A percentile compares a stretch with the other conserved stretches of the same genome.
Evolutionary conservation across 2,888 invertebrate species (phyloP).

Genomic region (Hermodice carunculata): DNA sequence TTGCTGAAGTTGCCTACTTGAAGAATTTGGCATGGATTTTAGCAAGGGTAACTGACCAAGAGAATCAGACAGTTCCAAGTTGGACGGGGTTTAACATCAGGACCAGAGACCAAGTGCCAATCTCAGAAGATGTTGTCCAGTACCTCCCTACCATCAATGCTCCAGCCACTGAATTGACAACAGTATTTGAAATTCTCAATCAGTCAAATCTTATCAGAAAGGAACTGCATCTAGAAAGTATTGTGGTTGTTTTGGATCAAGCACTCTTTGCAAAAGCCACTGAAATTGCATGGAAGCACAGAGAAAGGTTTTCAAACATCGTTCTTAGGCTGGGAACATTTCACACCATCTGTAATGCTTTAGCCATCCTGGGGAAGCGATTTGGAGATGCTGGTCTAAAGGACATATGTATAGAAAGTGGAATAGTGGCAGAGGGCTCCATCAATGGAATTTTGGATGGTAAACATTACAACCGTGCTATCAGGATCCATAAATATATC

Average conservation of each 20-base stretch:
- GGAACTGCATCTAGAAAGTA: conserved; percentile 16
- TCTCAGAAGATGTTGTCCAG: conserved; percentile 22
- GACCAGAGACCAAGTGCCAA: conserved; percentile 8
- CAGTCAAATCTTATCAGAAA: conserved; percentile 28
- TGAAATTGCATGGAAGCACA: conserved; percentile 32
- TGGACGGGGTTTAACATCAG: conserved; percentile 40
- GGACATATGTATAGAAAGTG: conserved; percentile 35
- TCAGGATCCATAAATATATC: conserved; percentile 30
- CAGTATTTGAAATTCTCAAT: conserved; percentile 33
- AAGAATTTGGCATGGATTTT: conserved; percentile 27
- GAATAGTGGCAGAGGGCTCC: conserved; percentile 38
- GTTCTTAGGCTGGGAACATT: conserved; percentile 34
- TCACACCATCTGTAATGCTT: conserved; percentile 24
- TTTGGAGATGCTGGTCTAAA: conserved; percentile 37
- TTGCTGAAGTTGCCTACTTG: conserved; percentile 3
- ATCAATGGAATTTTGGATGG: conserved; percentile 27
- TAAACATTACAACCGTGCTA: conserved; percentile 13
- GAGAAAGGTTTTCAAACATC: conserved; percentile 9
- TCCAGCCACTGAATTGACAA: conserved; percentile 34
- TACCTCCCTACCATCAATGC: conserved; percentile 39
- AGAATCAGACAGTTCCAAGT: conserved; percentile 28
- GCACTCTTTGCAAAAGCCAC: conserved; percentile 38
- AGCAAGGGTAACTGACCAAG: conserved; percentile 13
- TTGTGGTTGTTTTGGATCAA: conserved; percentile 37
- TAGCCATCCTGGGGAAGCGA: conserved; percentile 36